Base-by-base conservation (phyloP, 1,140 invertebrate genomes). In the Drosophila littoralis region DNA sequence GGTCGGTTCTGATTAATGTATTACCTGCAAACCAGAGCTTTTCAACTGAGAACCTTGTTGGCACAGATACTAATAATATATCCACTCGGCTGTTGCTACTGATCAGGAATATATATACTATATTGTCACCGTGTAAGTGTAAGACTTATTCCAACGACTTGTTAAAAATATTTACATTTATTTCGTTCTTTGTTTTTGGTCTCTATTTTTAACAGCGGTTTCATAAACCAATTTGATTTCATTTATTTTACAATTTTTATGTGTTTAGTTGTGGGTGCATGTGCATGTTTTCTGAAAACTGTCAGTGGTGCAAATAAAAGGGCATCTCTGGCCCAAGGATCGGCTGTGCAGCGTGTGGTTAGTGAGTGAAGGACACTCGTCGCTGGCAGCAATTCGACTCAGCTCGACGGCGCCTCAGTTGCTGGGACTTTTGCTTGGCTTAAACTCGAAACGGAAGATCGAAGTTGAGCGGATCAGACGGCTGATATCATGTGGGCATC, bases 81-180 rank as follows among this genome's bases (percentile, higher is more conserved):
- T 5, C 3, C 22, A 28, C 22, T 28, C 22, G 22, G 22, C 22
- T 28, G 22, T 28, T 28, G 22, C 22, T 5, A 5, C 22, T 28
- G 22, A 28, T 28, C 22, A 28, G 22, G 22, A 28, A 28, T 28
- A 28, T 28, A 28, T 28, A 28, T 28, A 28, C 22, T 28, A 28
- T 28, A 5, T 28, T 28, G 4, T 0, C 4, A 28, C 4, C 1
- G 17, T 1, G 17, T 1, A 9, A 9, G 7, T 36, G 7, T 46
- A 17, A 32, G 32, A 28, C n/a, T 9, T 7, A 1, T 13, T 40
- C 6, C 7, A 40, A 4, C 5, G 7, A 55, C 33, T 75, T 60
- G 66, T 64, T 83, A 84, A 78, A 89, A 81, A 89, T 89, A 89
- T 89, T 57, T 89, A 89, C 84, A 89, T 89, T 71, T 89, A 89